Evolutionary conservation across 2,888 invertebrate species (phyloP).

Genomic region (Luperina testacea): DNA sequence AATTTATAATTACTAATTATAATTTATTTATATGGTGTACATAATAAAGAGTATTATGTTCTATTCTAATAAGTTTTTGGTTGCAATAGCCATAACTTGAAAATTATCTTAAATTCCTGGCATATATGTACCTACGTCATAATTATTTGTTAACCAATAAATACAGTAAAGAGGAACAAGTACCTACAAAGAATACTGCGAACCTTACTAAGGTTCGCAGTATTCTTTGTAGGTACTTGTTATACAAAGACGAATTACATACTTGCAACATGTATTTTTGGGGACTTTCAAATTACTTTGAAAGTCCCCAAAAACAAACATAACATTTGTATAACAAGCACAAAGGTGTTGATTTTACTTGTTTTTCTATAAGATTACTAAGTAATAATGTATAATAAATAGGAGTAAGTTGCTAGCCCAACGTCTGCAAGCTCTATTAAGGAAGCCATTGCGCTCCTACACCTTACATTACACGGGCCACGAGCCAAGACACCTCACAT

Average conservation of each 20-base stretch:
- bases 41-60: no score
- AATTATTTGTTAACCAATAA: neutral
- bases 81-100: neutral
- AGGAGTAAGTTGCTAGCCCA: conserved; percentile 40
- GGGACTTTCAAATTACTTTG: neutral
- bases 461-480: conserved; percentile 47
- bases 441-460: conserved; percentile 57
- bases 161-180: neutral
- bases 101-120: neutral
- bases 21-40: no score
- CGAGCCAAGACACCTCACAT: conserved; percentile 36
- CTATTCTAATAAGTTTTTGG: neutral
- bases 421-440: conserved; percentile 43
- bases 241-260: neutral
- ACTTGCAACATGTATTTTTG: neutral
- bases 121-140: neutral
- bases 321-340: neutral
- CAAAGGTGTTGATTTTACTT: conserved; percentile 4
- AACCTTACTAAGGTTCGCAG: neutral
- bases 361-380: conserved; percentile 16
- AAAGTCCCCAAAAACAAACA: neutral
- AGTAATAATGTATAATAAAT: conserved; percentile 47
- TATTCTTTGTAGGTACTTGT: conserved; percentile 1
- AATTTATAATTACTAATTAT: no score
- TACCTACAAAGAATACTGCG: no score